Evolutionary conservation across 2,888 invertebrate genomes (phyloP).

Genomic region (Melanargia galathea): DNA sequence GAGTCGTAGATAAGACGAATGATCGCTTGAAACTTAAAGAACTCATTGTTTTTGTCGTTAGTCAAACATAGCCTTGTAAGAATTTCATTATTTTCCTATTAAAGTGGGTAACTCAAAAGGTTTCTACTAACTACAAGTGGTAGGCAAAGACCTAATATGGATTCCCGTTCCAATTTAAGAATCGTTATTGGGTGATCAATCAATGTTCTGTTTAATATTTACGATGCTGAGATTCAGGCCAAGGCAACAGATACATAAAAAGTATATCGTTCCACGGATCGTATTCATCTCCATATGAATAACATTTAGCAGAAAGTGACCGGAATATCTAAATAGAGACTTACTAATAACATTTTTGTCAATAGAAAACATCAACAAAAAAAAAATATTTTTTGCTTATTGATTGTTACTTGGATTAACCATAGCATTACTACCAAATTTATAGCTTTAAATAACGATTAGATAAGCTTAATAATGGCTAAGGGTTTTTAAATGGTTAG

Average conservation of each 20-base stretch:
- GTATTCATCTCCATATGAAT: background rate
- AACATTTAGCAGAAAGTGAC: background rate
- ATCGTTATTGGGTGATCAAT: constrained; percentile 25
- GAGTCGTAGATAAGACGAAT: too few relatives aligned
- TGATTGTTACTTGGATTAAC: too few relatives aligned
- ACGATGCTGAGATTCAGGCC: constrained; percentile 14
- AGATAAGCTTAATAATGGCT: too few relatives aligned
- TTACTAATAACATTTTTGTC: too few relatives aligned
- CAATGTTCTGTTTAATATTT: constrained; percentile 21
- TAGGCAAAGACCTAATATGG: constrained; percentile 24
- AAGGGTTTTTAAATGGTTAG: too few relatives aligned
- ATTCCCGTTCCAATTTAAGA: constrained; percentile 29
- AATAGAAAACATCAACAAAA: too few relatives aligned
- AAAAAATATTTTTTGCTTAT: too few relatives aligned
- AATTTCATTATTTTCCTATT: background rate
- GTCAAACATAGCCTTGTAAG: background rate
- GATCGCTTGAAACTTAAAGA: too few relatives aligned
- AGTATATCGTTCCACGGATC: background rate
- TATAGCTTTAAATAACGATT: too few relatives aligned
- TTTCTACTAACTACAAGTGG: constrained; percentile 14
- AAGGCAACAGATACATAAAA: constrained; percentile 3
- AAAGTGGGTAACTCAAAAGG: constrained; percentile 13
- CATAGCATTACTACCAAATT: too few relatives aligned
- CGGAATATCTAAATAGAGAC: background rate
- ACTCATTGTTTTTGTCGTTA: background rate